Evolutionary conservation across 1,140 invertebrate species (phyloP).

Genomic region (Trachymyrmex septentrionalis): DNA sequence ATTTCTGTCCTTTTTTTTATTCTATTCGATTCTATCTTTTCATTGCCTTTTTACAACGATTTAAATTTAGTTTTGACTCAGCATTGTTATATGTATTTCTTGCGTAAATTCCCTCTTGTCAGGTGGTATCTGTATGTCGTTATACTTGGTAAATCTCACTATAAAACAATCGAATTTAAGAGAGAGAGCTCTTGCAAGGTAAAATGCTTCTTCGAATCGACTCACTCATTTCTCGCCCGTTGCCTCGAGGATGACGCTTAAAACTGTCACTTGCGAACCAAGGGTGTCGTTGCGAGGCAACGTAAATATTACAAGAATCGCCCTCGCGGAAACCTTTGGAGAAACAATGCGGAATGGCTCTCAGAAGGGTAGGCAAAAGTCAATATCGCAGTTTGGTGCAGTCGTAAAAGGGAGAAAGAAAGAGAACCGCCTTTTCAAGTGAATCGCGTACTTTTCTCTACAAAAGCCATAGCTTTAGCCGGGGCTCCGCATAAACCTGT

Average conservation of each 20-base stretch:
- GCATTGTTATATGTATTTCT: not conserved
- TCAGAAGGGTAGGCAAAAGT: constrained; percentile 37
- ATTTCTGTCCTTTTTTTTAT: not conserved
- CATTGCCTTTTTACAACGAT: not conserved
- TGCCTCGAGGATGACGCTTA: constrained; percentile 37
- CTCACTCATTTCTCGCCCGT: constrained; percentile 30
- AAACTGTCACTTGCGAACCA: constrained; percentile 34
- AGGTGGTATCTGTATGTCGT: not conserved
- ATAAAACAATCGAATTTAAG: constrained; percentile 32
- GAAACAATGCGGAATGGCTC: constrained; percentile 57
- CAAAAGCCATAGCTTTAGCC: constrained; percentile 29
- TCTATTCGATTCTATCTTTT: not conserved
- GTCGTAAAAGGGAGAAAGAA: constrained; percentile 41
- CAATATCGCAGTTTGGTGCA: constrained; percentile 32
- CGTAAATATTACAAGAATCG: constrained; percentile 54
- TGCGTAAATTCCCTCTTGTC: constrained; percentile 12
- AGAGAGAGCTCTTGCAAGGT: not conserved
- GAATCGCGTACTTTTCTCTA: constrained; percentile 42
- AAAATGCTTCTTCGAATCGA: constrained; percentile 13
- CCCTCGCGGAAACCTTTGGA: constrained; percentile 10
- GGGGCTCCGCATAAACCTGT: constrained; percentile 26
- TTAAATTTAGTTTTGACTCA: not conserved
- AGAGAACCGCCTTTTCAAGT: constrained; percentile 19
- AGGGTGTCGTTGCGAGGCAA: constrained; percentile 40
- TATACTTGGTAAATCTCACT: not conserved